Evolutionary conservation across 2,888 invertebrate species (phyloP).

Genomic region (Colostygia pectinataria): DNA sequence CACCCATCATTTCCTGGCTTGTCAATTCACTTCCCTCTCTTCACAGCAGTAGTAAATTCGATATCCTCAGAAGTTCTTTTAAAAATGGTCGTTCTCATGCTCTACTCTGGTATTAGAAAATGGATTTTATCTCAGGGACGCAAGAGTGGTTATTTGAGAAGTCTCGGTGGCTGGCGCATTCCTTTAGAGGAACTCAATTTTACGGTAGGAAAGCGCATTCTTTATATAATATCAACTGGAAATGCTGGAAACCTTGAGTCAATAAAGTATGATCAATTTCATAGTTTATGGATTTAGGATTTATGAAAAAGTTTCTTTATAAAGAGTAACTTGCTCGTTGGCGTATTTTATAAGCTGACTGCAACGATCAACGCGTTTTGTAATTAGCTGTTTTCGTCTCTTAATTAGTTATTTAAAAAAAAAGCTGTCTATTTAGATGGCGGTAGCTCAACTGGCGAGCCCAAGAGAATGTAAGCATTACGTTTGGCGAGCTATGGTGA

Average conservation of each 20-base stretch:
- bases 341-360: no score
- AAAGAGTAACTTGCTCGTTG: no score
- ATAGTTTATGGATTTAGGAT: neutral
- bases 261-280: conserved; percentile 7
- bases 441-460: no score
- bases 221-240: conserved; percentile 29
- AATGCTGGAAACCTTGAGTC: conserved; percentile 4
- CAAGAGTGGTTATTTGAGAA: conserved; percentile 35
- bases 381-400: no score
- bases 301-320: neutral
- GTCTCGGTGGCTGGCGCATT: conserved; percentile 51
- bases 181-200: conserved; percentile 62
- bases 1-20: conserved; percentile 41
- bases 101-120: conserved; percentile 42
- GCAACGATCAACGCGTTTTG: no score
- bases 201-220: conserved; percentile 56
- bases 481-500: no score
- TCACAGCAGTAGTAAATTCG: conserved; percentile 31
- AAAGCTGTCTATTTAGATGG: no score
- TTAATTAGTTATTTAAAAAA: no score
- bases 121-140: conserved; percentile 35
- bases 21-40: conserved; percentile 25
- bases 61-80: conserved; percentile 36
- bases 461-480: no score
- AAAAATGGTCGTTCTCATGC: conserved; percentile 40